phyloP scores from a whole-genome alignment of 23 tunicate genomes.

The Styela plicata region DNA sequence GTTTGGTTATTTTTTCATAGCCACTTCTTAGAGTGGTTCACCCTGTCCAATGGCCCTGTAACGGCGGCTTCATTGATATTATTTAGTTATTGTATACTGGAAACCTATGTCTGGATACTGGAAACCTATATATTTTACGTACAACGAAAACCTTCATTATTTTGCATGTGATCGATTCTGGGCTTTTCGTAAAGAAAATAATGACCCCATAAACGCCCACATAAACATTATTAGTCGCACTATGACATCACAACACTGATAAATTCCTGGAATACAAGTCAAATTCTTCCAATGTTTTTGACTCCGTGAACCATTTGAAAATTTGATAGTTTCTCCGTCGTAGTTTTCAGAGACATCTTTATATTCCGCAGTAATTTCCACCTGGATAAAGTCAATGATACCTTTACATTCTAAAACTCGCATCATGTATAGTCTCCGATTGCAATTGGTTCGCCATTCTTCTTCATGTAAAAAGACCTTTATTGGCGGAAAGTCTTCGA shows the following conservation, averaged over 20 bases:
- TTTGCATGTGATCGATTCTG: too few species aligned
- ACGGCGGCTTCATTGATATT: too few species aligned
- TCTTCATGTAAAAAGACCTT: conserved; percentile 1
- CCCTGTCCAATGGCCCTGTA: too few species aligned
- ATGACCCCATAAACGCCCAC: not conserved
- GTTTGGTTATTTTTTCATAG: too few species aligned
- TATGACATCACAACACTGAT: not conserved
- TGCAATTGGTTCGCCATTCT: conserved; percentile 5
- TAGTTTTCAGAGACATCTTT: not conserved
- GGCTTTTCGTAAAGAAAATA: not conserved
- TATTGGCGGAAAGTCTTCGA: not conserved
- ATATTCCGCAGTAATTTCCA: not conserved
- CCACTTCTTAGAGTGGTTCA: too few species aligned
- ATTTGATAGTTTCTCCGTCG: not conserved
- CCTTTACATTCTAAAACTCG: conserved; percentile 16
- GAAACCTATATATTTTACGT: too few species aligned
- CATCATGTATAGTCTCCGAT: conserved; percentile 18
- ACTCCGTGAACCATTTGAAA: not conserved
- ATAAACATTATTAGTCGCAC: not conserved
- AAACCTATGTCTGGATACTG: too few species aligned
- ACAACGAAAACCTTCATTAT: too few species aligned
- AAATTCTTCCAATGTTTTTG: not conserved
- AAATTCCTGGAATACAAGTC: not conserved
- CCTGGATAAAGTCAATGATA: not conserved
- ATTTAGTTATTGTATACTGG: too few species aligned